A percentile compares a stretch with the other conserved stretches of the same genome.
These are phyloP conservation scores for Cyprinodon brontotheroides DNA, from an alignment of 2,113 vertebrate genomes.

Conservation along the genomic window DNA sequence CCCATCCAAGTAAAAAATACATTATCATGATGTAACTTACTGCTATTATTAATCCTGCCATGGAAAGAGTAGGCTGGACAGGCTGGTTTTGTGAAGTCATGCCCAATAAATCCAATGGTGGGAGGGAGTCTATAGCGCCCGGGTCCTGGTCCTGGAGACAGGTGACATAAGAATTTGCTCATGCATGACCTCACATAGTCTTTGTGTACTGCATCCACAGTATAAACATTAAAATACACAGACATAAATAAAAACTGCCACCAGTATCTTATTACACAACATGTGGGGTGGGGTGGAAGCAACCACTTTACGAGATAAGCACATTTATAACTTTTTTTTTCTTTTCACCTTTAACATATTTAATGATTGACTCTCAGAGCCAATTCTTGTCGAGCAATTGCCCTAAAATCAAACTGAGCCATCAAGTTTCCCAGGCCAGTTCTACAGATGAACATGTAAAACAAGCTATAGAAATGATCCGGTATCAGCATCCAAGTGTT, in stretches of 20 bases:
- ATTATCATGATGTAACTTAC: constrained; percentile 57
- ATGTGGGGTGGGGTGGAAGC: background rate
- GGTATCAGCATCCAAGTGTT: constrained; percentile 50
- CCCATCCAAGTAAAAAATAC: no score
- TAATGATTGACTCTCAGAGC: background rate
- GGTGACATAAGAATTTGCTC: background rate
- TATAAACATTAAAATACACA: background rate
- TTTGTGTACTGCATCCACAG: background rate
- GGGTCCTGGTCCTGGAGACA: constrained; percentile 80
- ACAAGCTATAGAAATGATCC: constrained; percentile 21
- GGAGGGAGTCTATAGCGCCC: constrained; percentile 81
- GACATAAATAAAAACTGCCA: background rate
- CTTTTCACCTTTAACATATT: background rate
- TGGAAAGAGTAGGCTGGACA: constrained; percentile 83
- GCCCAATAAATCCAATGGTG: constrained; percentile 81
- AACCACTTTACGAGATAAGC: no score
- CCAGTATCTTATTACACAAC: background rate
- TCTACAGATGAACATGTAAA: background rate
- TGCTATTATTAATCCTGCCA: constrained; percentile 69
- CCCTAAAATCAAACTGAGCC: background rate
- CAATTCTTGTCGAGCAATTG: background rate
- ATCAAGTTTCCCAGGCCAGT: background rate
- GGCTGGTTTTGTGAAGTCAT: constrained; percentile 81
- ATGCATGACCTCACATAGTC: background rate
- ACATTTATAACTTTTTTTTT: no score